phyloP scores from a whole-genome alignment of 2,797 vertebrate species.

The Sphenopsis melanotis region DNA sequence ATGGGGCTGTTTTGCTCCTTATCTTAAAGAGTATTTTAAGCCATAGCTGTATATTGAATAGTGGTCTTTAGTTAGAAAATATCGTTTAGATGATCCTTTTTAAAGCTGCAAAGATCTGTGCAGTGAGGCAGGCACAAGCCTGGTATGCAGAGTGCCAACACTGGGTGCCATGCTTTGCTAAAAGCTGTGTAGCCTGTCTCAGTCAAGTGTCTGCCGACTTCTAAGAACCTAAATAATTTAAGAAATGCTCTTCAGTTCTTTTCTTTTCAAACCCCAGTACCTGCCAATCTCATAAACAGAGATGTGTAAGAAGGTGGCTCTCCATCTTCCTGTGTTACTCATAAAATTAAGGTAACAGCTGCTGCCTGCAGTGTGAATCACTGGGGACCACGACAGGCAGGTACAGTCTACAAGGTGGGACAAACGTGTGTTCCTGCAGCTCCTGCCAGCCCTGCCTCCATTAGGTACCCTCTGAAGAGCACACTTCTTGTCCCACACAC shows the following conservation, averaged over 20 bases:
- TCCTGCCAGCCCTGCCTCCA: neutral
- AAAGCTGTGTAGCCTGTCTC: neutral
- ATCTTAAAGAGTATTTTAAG: neutral
- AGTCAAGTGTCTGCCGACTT: neutral
- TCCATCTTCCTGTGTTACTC: neutral
- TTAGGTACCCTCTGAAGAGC: neutral
- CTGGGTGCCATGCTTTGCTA: neutral
- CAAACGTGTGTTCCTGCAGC: neutral
- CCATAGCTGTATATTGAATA: neutral
- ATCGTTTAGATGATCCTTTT: neutral
- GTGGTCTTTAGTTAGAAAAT: neutral
- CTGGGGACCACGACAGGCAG: neutral
- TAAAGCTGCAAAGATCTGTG: neutral
- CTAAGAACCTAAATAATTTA: neutral
- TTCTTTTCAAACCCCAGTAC: neutral
- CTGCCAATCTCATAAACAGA: neutral
- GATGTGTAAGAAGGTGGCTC: neutral
- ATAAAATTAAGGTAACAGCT: neutral
- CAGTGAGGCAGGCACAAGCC: neutral
- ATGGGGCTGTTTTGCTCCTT: neutral
- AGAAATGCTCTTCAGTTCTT: neutral
- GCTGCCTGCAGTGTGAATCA: neutral
- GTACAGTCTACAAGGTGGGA: neutral
- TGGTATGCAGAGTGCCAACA: neutral
- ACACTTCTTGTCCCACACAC: neutral